Percentiles rank a stretch among this genome's conserved stretches.
phyloP scores from a whole-genome alignment of 2,113 vertebrate genomes.

The Gobio gobio region DNA sequence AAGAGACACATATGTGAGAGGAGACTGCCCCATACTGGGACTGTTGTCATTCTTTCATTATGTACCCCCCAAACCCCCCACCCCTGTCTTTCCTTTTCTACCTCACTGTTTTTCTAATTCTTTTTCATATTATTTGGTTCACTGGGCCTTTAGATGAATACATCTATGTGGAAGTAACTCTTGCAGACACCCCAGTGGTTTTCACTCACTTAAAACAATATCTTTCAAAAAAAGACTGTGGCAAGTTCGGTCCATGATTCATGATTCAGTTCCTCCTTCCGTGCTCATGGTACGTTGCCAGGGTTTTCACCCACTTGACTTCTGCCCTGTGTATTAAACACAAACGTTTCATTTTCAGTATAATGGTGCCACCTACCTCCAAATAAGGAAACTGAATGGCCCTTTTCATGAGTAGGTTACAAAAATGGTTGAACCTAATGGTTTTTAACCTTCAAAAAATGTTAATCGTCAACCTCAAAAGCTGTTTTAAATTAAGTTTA shows the following conservation, averaged over 20 bases:
- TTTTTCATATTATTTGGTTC: slow-evolving; percentile 29
- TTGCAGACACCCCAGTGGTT: slow-evolving; percentile 1
- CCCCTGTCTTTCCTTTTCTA: not conserved
- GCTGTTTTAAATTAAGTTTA: not conserved
- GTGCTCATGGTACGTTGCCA: not conserved
- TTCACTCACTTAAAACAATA: not conserved
- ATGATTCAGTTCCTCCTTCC: not conserved
- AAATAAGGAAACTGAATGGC: not conserved
- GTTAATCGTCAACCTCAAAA: not conserved
- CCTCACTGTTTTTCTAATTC: slow-evolving; percentile 4
- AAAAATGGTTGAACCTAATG: not conserved
- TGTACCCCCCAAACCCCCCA: no score
- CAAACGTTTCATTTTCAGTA: not conserved
- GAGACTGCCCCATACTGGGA: not conserved
- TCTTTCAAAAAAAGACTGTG: slow-evolving; percentile 4
- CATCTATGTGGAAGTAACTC: slow-evolving; percentile 24
- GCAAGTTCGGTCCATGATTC: slow-evolving; percentile 8
- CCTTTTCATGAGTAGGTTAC: not conserved
- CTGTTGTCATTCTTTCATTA: not conserved
- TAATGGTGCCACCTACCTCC: slow-evolving; percentile 37
- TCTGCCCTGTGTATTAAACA: slow-evolving; percentile 4
- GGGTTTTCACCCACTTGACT: not conserved
- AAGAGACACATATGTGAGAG: not conserved
- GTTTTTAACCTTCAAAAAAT: not conserved
- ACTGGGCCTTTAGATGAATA: slow-evolving; percentile 33